Conservation (phyloP, 1,140 invertebrate genomes). For the Gonatopus flavifemur region DNA sequence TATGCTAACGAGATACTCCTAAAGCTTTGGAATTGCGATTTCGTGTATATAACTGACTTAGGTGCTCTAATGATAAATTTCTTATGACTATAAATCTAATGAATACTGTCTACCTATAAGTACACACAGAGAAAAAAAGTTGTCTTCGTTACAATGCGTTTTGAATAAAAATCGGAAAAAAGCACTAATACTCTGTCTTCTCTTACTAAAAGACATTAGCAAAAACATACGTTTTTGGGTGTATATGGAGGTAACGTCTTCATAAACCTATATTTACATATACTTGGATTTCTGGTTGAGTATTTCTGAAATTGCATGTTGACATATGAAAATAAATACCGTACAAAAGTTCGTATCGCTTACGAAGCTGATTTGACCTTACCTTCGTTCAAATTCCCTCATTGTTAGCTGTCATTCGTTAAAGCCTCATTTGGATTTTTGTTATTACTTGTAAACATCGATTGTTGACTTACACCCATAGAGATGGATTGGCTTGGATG, state of each 20-base stretch:
- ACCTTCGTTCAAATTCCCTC: constrained; percentile 29
- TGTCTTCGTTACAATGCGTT: background rate
- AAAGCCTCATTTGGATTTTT: constrained; percentile 43
- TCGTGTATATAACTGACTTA: constrained; percentile 41
- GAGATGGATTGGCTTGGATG: constrained; percentile 44
- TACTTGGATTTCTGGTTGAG: constrained; percentile 9
- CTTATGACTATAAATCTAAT: constrained; percentile 36
- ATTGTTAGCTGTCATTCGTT: constrained; percentile 53
- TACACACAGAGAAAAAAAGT: constrained; percentile 43
- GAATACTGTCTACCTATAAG: constrained; percentile 56
- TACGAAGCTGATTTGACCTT: too few relatives aligned
- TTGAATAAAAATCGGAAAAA: constrained; percentile 28
- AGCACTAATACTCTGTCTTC: constrained; percentile 33
- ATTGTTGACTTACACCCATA: constrained; percentile 40
- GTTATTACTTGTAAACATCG: constrained; percentile 36
- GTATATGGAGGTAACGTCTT: constrained; percentile 29
- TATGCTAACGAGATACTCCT: constrained; percentile 48
- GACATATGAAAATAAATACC: background rate
- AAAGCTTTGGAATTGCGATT: constrained; percentile 54
- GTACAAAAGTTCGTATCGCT: too few relatives aligned
- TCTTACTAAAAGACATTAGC: too few relatives aligned
- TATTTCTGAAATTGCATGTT: constrained; percentile 18
- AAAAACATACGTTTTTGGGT: constrained; percentile 19
- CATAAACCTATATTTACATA: constrained; percentile 26
- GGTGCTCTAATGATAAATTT: constrained; percentile 21